Evolutionary conservation across 2,797 vertebrate species (phyloP), one percentile per base, ranked within the genome.

Genomic region (Carapus acus): DNA sequence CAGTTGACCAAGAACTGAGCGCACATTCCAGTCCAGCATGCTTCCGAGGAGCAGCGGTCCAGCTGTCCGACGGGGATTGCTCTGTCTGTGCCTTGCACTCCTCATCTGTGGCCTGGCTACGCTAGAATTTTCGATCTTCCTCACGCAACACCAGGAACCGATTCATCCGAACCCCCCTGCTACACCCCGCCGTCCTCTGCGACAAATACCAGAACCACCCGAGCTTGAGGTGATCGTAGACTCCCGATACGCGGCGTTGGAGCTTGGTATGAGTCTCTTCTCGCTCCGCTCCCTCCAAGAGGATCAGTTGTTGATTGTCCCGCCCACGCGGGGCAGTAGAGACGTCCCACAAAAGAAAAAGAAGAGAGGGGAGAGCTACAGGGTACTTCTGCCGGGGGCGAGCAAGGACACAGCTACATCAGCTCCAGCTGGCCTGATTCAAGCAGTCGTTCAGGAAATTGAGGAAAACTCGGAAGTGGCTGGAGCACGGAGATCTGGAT

Each of bases 221-320:
- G 85, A 84, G 59, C 82, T 88, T 36, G 88, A 88, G 27, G 82
- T 90, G 48, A 77, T 91, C 31, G 75, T 91, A 78, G 89, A 92
- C 57, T 81, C 79, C 4, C 78, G 83, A 49, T 89, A 89, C 18
- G 83, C 76, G 2, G 84, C 83, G 6, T 24, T 87, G 42, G 88
- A 89, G 1, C 83, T 84, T 8, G 64, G 62, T 1, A 15, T 57
- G 1, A 79, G 73, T 27, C 61, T 91, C 3, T 83, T 87, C 0
- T 88, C 88, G 1, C 77, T 90, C 3, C 80, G 87, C 57, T 88
- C 91, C 7, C 73, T 96, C 38, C 78, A 83, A 41, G 93, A 94
- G 43, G 93, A 96, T 1, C 87, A 93, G 56, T 61, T 96, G 21
- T 39, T 86, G 31, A 74, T 80, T n/a, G 83, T 85, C 33, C 53